phyloP scores from a whole-genome alignment of 2,797 vertebrate species.

The Alauda arvensis region DNA sequence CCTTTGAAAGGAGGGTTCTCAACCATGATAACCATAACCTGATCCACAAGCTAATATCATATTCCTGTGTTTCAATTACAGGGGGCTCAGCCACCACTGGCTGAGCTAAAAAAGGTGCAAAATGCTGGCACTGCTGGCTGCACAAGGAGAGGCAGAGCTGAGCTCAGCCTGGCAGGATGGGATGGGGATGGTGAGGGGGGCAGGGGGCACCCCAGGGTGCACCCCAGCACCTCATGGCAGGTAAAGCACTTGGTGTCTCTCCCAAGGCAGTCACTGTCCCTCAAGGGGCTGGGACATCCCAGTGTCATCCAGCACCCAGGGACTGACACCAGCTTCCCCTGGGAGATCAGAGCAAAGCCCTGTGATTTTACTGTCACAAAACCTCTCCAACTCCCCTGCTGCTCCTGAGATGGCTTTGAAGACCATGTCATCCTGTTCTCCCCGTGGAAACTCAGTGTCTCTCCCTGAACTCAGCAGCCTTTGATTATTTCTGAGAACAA shows the following conservation, averaged over 20 bases:
- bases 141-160: background rate
- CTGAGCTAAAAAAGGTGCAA: background rate
- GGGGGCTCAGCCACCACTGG: background rate
- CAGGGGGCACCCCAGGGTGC: background rate
- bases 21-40: background rate
- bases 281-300: background rate
- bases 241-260: accelerated
- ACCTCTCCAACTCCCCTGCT: background rate
- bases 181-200: background rate
- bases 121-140: background rate
- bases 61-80: background rate
- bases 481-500: background rate
- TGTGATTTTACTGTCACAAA: background rate
- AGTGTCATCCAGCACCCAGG: background rate
- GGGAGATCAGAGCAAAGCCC: background rate
- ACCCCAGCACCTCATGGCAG: background rate
- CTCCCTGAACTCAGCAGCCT: background rate
- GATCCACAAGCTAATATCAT: background rate
- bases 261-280: accelerated
- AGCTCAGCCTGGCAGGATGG: background rate
- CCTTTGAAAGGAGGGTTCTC: background rate
- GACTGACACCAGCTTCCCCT: background rate
- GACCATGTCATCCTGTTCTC: background rate
- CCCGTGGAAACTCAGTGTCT: background rate
- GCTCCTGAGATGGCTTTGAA: background rate